Evolutionary conservation across 2,113 vertebrate genomes (phyloP).

Genomic region (Amphilophus citrinellus): DNA sequence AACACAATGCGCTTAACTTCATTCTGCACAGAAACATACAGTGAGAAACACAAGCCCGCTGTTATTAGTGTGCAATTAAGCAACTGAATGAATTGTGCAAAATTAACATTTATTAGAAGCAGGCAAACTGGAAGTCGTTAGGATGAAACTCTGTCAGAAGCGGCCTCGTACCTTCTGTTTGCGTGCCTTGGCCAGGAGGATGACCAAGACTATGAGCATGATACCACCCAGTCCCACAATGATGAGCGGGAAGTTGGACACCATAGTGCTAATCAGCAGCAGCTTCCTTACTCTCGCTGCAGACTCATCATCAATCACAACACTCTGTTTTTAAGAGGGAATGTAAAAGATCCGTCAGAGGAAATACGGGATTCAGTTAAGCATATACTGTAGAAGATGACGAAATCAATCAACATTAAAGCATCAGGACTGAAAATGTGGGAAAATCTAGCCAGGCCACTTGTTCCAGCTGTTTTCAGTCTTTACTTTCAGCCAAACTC

Average conservation of each 20-base stretch:
- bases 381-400: not conserved
- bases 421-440: not conserved
- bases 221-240: slow-evolving; percentile 76
- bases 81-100: not conserved
- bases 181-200: slow-evolving; percentile 59
- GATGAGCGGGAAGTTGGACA: slow-evolving; percentile 78
- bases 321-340: slow-evolving; percentile 65
- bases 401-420: not conserved
- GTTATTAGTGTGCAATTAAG: slow-evolving; percentile 40
- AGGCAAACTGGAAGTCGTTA: slow-evolving; percentile 11
- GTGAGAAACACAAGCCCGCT: slow-evolving; percentile 37
- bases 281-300: slow-evolving; percentile 75
- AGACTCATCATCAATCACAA: slow-evolving; percentile 79
- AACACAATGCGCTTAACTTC: slow-evolving; percentile 75
- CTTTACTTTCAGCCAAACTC: not conserved
- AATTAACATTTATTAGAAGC: slow-evolving; percentile 6
- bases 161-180: slow-evolving; percentile 67
- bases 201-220: slow-evolving; percentile 70
- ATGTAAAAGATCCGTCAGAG: not conserved
- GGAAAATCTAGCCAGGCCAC: not conserved
- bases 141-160: not conserved
- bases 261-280: slow-evolving; percentile 69
- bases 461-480: not conserved
- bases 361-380: not conserved
- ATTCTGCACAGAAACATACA: slow-evolving; percentile 68